Conservation (phyloP, 37 sponge, comb jelly and placozoan species). For the Chondrosia reniformis region DNA sequence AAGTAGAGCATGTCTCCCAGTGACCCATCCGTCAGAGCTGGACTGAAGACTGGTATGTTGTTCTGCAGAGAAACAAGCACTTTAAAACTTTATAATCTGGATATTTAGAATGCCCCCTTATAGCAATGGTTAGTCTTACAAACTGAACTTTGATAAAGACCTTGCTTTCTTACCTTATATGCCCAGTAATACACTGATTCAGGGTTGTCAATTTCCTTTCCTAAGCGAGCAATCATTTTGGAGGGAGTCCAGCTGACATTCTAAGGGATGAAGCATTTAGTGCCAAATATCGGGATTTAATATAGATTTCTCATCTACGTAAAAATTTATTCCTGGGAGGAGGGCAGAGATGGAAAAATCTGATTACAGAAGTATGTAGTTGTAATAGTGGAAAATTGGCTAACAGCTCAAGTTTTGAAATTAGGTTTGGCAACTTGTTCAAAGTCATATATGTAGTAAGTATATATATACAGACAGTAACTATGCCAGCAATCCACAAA, state of each 20-base stretch:
- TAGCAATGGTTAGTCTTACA: not conserved
- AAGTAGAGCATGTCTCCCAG: slow-evolving; percentile 95
- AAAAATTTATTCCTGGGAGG: no score
- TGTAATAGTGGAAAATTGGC: no score
- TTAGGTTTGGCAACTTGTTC: no score
- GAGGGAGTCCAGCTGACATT: slow-evolving; percentile 85
- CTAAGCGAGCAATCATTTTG: slow-evolving; percentile 84
- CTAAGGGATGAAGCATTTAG: no score
- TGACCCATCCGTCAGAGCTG: slow-evolving; percentile 96
- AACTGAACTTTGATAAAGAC: not conserved
- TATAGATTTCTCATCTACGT: no score
- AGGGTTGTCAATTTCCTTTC: slow-evolving; percentile 83
- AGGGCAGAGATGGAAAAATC: no score
- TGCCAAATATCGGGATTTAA: no score
- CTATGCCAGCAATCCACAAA: not conserved
- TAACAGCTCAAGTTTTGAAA: no score
- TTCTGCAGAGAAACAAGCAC: slow-evolving; percentile 62
- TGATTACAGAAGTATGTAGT: no score
- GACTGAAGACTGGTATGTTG: slow-evolving; percentile 98
- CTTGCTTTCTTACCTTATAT: slow-evolving; percentile 54
- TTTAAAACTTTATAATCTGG: no score
- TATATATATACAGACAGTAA: slow-evolving; percentile 15
- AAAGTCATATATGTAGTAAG: no score
- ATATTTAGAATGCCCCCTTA: no score
- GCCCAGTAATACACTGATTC: slow-evolving; percentile 98